Evolutionary conservation across 2,888 invertebrate genomes (phyloP), one percentile per base, ranked within the genome.

Genomic region (Julus scanicus): DNA sequence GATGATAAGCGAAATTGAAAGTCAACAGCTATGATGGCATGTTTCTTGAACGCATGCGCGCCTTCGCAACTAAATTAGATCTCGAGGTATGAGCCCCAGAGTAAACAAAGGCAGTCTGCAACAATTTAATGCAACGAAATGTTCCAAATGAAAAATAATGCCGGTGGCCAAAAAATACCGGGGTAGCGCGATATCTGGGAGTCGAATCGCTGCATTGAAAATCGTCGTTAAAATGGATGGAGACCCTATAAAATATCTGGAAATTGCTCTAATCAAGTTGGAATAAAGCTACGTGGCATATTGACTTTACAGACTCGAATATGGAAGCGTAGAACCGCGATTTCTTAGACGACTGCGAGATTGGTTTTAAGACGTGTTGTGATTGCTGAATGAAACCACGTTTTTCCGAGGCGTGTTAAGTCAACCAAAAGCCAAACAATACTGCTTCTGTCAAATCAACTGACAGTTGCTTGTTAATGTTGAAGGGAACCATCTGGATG

Each of bases 1-100:
- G 63, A 63, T 63, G 63, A 63, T 63, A 63, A 63, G 63, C 63
- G 63, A 63, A 63, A 63, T 63, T 63, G 63, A 63, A 63, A 63
- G 63, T 63, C 63, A 63, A 63, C 63, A 63, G n/a, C 20, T 20
- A 15, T 1, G 20, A 20, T 15, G 63, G 15, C 49, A 49, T 13
- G 49, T 49, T 11, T 11, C 49, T 6, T 49, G 6, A 11, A 20
- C 63, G 63, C 63, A 63, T 63, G 63, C 63, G 63, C 63, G 15
- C 63, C 20, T n/a, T 20, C 63, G n/a, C 20, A 63, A 63, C 63
- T 63, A 63, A 63, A 63, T 63, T 63, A 63, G 63, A 63, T 63
- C 63, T 63, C n/a, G n/a, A 63, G 20, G 63, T 63, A 15, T n/a
- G 63, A 63, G 63, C 63, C 63, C 63, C 63, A 63, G 20, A 63